Evolutionary conservation across 2,797 vertebrate genomes (phyloP).

Genomic region (Lepus townsendii): DNA sequence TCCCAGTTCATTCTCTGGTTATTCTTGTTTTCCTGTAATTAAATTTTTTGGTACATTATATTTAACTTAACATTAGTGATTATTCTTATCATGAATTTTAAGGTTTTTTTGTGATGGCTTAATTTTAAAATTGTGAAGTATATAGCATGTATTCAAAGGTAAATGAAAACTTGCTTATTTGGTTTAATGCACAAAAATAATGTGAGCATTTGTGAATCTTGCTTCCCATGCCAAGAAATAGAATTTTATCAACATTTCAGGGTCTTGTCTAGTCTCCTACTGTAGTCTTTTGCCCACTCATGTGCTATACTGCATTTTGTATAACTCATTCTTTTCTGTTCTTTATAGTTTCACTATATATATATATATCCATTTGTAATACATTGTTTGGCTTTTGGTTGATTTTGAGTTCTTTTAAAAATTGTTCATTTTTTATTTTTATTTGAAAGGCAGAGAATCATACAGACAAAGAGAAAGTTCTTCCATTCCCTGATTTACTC

Average conservation of each 20-base stretch:
- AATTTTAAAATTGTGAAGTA: slow-evolving; percentile 40
- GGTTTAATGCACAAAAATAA: slow-evolving; percentile 15
- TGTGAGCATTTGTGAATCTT: slow-evolving; percentile 16
- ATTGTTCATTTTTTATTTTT: too few relatives aligned
- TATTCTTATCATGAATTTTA: slow-evolving; percentile 12
- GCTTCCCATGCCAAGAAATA: background rate
- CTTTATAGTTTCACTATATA: background rate
- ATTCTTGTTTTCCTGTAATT: background rate
- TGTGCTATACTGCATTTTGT: background rate
- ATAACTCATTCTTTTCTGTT: background rate
- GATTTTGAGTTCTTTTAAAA: slow-evolving; percentile 43
- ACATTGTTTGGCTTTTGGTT: slow-evolving; percentile 1
- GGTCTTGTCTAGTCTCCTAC: background rate
- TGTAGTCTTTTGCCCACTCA: background rate
- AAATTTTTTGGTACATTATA: background rate
- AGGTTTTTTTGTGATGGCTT: slow-evolving; percentile 11
- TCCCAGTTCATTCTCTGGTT: background rate
- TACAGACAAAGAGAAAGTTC: too few relatives aligned
- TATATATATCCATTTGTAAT: background rate
- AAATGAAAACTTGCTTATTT: background rate
- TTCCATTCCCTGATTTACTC: too few relatives aligned
- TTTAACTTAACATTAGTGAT: background rate
- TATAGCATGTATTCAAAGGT: background rate
- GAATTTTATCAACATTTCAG: background rate
- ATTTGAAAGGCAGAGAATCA: too few relatives aligned